phyloP scores from a whole-genome alignment of 2,888 invertebrate species.

The Hyppa rectilinea region DNA sequence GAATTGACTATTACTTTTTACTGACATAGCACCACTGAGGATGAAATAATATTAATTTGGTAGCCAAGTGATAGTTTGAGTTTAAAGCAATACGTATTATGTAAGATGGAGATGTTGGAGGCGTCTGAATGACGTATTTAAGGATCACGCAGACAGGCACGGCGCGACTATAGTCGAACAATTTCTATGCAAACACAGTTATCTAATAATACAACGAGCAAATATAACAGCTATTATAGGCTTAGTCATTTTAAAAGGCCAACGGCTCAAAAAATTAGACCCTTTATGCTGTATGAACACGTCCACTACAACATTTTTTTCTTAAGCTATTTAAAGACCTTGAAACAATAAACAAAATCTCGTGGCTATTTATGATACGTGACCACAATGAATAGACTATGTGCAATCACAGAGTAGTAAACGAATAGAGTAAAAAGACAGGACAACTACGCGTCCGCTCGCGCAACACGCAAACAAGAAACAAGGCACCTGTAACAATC shows the following conservation, averaged over 20 bases:
- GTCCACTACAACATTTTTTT: conserved; percentile 3
- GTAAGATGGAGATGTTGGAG: conserved; percentile 21
- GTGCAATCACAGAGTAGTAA: conserved; percentile 19
- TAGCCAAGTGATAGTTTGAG: conserved; percentile 38
- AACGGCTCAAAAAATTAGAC: not conserved
- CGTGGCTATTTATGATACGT: conserved; percentile 67
- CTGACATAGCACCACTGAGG: conserved; percentile 24
- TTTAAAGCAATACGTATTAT: conserved; percentile 45
- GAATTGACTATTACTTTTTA: conserved; percentile 51
- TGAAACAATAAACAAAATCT: conserved; percentile 53
- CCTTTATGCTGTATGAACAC: conserved; percentile 10
- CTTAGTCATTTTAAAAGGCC: not conserved
- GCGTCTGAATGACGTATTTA: conserved; percentile 22
- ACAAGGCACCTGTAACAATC: not conserved
- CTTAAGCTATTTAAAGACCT: conserved; percentile 17
- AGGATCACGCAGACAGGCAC: too few species aligned
- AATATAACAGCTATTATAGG: not conserved
- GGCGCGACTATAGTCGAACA: too few species aligned
- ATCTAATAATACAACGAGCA: not conserved
- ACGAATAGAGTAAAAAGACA: conserved; percentile 23
- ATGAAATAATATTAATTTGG: conserved; percentile 59
- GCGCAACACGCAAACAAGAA: not conserved
- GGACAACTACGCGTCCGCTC: too few species aligned
- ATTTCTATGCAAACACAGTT: too few species aligned
- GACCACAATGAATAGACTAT: conserved; percentile 67